Evolutionary conservation across 2,113 vertebrate genomes (phyloP).

Genomic region (Stercorarius parasiticus): DNA sequence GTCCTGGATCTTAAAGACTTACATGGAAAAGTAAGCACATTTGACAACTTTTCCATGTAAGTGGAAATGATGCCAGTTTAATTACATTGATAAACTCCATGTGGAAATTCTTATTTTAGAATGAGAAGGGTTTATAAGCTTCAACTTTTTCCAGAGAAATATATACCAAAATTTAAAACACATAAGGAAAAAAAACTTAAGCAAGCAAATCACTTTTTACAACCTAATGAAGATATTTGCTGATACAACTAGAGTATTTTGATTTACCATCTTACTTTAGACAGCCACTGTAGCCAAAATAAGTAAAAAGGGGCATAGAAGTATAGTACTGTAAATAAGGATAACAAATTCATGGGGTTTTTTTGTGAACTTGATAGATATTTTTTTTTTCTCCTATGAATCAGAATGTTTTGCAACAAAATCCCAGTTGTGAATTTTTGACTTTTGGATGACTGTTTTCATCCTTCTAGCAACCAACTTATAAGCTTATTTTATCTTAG

Average conservation of each 20-base stretch:
- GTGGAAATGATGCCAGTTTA: neutral
- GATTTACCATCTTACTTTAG: neutral
- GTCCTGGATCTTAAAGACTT: neutral
- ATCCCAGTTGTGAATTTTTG: neutral
- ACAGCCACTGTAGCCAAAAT: neutral
- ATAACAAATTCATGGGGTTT: neutral
- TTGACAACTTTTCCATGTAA: slow-evolving; percentile 11
- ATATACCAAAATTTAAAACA: neutral
- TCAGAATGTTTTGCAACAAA: neutral
- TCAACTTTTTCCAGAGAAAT: neutral
- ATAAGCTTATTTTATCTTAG: neutral
- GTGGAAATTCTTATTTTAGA: neutral
- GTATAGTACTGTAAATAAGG: neutral
- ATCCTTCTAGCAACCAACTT: neutral
- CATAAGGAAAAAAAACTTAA: neutral
- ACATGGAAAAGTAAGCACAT: neutral
- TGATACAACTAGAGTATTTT: neutral
- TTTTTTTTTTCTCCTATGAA: fast-evolving
- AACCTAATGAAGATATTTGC: neutral
- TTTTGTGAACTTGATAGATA: neutral
- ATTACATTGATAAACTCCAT: neutral
- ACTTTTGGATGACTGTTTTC: neutral
- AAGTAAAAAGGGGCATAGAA: neutral
- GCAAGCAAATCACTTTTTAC: neutral
- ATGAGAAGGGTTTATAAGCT: neutral